Conservation (phyloP, 2,888 invertebrate genomes). For the Mesorhabditis belari region DNA sequence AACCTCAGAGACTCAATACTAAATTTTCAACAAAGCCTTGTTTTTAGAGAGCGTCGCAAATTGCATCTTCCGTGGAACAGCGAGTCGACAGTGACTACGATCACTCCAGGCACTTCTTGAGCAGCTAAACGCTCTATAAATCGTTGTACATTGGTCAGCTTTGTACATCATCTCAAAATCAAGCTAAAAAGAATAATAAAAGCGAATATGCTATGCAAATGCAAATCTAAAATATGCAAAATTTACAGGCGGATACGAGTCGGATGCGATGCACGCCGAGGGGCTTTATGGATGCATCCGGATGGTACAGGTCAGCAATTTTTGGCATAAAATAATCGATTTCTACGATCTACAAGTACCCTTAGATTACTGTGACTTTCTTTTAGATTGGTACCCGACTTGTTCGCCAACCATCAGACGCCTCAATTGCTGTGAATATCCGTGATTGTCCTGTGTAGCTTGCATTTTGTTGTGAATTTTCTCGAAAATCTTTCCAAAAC, state of each 20-base stretch:
- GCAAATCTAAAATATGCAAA: background rate
- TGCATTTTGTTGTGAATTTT: background rate
- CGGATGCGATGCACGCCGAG: conserved; percentile 2
- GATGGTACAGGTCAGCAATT: conserved; percentile 14
- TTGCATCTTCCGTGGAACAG: conserved; percentile 25
- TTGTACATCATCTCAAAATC: background rate
- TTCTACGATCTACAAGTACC: too few relatives aligned
- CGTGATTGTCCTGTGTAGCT: conserved; percentile 17
- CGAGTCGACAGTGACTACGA: conserved; percentile 21
- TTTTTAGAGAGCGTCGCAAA: conserved; percentile 9
- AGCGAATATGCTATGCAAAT: background rate
- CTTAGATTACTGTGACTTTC: too few relatives aligned
- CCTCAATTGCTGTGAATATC: conserved; percentile 24
- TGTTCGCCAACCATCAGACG: conserved; percentile 24
- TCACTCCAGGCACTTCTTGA: conserved; percentile 24
- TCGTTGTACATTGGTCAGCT: conserved; percentile 27
- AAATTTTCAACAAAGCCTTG: too few relatives aligned
- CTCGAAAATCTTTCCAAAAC: background rate
- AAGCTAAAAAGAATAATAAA: background rate
- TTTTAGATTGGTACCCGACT: background rate
- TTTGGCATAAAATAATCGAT: too few relatives aligned
- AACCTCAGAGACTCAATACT: too few relatives aligned
- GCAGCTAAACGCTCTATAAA: conserved; percentile 32
- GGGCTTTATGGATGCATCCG: conserved; percentile 24
- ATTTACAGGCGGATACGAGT: conserved; percentile 11